phyloP scores from a whole-genome alignment of 2,888 invertebrate genomes.

The Helleia helle region DNA sequence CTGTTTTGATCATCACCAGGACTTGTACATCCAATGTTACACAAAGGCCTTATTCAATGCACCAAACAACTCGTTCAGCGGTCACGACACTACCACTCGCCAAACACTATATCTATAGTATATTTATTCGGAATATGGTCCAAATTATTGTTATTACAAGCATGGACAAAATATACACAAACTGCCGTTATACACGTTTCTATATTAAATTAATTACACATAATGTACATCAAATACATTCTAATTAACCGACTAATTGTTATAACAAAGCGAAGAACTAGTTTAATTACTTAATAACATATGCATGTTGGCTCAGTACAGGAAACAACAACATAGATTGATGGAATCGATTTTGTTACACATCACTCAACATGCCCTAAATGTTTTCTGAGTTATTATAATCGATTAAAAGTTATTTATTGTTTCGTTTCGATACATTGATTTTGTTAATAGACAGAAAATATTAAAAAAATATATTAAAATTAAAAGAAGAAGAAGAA shows the following conservation, averaged over 20 bases:
- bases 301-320: background rate
- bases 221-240: constrained; percentile 1
- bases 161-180: background rate
- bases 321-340: background rate
- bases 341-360: background rate
- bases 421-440: background rate
- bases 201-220: background rate
- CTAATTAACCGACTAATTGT: constrained; percentile 4
- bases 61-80: too few species aligned
- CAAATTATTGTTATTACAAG: background rate
- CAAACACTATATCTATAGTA: too few species aligned
- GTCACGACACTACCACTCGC: too few species aligned
- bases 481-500: too few species aligned
- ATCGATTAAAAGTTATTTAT: background rate
- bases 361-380: constrained; percentile 3
- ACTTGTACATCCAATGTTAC: too few species aligned
- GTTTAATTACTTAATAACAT: constrained; percentile 4
- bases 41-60: too few species aligned
- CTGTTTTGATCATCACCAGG: too few species aligned
- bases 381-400: background rate
- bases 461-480: too few species aligned
- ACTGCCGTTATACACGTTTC: constrained; percentile 1
- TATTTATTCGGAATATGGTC: too few species aligned
- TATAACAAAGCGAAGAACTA: constrained; percentile 2
- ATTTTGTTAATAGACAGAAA: too few species aligned